phyloP scores from a whole-genome alignment of 2,888 invertebrate genomes.

The Chironomus riparius region DNA sequence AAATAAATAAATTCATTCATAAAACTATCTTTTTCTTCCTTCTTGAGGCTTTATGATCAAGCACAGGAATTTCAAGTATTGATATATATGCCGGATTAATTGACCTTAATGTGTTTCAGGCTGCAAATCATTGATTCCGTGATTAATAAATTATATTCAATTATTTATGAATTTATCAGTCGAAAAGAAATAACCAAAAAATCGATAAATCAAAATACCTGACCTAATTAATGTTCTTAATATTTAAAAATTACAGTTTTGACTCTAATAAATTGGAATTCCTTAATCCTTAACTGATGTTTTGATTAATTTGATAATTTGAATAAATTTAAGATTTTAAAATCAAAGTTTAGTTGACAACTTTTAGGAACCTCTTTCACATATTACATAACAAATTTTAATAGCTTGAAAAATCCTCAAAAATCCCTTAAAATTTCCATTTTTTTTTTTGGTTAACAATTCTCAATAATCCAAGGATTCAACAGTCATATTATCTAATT shows the following conservation, averaged over 20 bases:
- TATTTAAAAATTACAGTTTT: background rate
- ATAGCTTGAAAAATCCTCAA: background rate
- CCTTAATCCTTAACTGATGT: too few species aligned
- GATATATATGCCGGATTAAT: background rate
- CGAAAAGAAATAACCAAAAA: background rate
- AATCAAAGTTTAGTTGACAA: background rate
- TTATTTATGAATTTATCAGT: too few species aligned
- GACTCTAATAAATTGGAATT: too few species aligned
- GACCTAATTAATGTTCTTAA: constrained; percentile 18
- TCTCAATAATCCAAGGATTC: too few species aligned
- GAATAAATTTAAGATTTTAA: background rate
- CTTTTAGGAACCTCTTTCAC: background rate
- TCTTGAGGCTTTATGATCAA: background rate
- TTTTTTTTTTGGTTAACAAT: too few species aligned
- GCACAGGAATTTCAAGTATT: background rate
- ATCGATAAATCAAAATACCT: constrained; percentile 6
- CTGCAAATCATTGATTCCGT: too few species aligned
- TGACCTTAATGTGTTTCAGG: background rate
- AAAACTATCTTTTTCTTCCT: background rate
- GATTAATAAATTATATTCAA: too few species aligned
- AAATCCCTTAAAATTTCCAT: too few species aligned
- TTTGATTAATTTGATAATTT: background rate
- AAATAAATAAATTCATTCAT: background rate
- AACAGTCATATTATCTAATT: too few species aligned
- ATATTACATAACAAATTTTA: background rate